phyloP scores from a whole-genome alignment of 2,113 vertebrate genomes.

The Pithys albifrons region DNA sequence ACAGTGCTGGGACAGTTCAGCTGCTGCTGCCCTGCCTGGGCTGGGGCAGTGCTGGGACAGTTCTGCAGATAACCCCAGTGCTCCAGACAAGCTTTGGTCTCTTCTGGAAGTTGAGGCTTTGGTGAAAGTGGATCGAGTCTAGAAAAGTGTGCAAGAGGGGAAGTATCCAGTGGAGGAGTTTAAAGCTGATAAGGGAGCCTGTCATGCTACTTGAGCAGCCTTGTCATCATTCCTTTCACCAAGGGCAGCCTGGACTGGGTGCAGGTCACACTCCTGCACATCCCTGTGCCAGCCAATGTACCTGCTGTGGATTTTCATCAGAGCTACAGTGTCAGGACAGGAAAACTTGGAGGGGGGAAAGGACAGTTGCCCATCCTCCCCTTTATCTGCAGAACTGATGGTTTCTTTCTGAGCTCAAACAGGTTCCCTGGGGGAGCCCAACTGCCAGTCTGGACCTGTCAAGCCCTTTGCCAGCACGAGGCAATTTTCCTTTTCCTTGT shows the following conservation, averaged over 20 bases:
- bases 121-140: not conserved
- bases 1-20: no score
- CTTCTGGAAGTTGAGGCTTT: not conserved
- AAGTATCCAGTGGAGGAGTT: not conserved
- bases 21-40: not conserved
- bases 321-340: not conserved
- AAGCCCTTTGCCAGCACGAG: not conserved
- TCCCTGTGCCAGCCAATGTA: not conserved
- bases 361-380: not conserved
- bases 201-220: accelerated
- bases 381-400: not conserved
- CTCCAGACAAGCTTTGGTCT: not conserved
- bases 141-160: not conserved
- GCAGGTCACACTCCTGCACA: accelerated
- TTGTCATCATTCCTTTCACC: accelerated
- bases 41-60: not conserved
- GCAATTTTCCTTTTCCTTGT: not conserved
- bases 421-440: not conserved
- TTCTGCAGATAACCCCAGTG: not conserved
- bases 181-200: not conserved
- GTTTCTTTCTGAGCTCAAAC: not conserved
- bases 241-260: not conserved
- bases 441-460: not conserved
- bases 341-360: accelerated
- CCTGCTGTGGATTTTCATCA: not conserved